Percentiles rank a stretch among this genome's conserved stretches.
Evolutionary conservation across 2,888 invertebrate species (phyloP).

Genomic region (Dryococelus australis): DNA sequence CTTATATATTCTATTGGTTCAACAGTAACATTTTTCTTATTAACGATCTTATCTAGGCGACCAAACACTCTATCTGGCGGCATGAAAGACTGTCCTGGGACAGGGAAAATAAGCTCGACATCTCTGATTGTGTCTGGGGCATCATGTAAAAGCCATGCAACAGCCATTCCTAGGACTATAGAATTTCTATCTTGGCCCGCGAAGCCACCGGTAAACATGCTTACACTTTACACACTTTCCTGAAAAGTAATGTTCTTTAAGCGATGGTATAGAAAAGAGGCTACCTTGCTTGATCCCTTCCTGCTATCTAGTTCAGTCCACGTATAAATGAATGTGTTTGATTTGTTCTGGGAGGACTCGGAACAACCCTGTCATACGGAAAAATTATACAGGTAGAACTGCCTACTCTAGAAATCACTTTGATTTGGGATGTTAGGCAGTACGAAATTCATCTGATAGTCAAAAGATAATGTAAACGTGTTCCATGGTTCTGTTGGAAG

Average conservation of each 20-base stretch:
- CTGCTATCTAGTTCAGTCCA: background rate
- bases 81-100: background rate
- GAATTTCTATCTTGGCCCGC: background rate
- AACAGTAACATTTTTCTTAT: no score
- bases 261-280: background rate
- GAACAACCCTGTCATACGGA: no score
- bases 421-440: no score
- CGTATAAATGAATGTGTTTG: background rate
- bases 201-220: background rate
- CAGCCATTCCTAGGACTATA: background rate
- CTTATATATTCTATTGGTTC: no score
- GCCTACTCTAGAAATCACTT: no score
- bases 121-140: background rate
- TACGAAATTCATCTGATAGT: no score
- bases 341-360: background rate
- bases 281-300: background rate
- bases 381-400: no score
- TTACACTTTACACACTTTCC: background rate
- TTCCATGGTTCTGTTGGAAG: no score
- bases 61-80: background rate
- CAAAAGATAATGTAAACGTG: no score
- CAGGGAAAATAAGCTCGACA: background rate
- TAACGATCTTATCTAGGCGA: background rate
- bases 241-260: background rate
- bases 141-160: background rate